A percentile compares a stretch with the other conserved stretches of the same genome.
Evolutionary conservation across 2,113 vertebrate genomes (phyloP).

Genomic region (Phalacrocorax pelagicus): DNA sequence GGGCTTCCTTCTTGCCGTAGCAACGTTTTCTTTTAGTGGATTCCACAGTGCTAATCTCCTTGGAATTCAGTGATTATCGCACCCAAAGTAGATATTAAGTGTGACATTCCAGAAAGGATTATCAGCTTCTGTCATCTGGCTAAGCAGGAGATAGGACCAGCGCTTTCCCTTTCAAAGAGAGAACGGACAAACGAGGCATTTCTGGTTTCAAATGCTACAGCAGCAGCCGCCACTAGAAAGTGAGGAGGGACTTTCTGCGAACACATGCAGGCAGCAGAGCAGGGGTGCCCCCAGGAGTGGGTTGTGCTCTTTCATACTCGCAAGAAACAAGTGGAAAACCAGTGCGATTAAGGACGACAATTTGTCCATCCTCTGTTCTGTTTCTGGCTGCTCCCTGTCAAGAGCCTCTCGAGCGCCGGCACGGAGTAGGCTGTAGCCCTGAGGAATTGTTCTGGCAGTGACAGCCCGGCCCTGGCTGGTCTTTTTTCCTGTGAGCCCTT

Average conservation of each 20-base stretch:
- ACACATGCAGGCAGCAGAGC: background rate
- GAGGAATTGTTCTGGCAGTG: background rate
- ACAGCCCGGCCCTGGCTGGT: background rate
- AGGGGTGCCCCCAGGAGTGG: background rate
- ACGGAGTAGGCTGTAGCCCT: background rate
- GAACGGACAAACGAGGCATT: background rate
- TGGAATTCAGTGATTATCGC: conserved; percentile 1
- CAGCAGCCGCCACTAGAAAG: background rate
- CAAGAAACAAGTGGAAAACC: background rate
- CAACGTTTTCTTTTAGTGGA: background rate
- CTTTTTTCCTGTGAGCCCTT: background rate
- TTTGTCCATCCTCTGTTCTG: background rate
- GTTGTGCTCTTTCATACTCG: background rate
- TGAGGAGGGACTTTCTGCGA: background rate
- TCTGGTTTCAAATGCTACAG: background rate
- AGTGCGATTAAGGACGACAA: background rate
- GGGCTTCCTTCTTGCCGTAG: background rate
- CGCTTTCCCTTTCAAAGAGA: background rate
- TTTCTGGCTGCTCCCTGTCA: background rate
- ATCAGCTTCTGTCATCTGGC: background rate
- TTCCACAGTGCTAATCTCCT: background rate
- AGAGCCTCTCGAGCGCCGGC: background rate
- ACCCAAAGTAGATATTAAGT: background rate
- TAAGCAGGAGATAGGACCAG: background rate
- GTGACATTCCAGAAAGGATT: conserved; percentile 22